These are phyloP conservation scores for Pelagia noctiluca DNA, from an alignment of 30 jellyfish, hydroid and myxozoan genomes.

Conservation along the genomic window DNA sequence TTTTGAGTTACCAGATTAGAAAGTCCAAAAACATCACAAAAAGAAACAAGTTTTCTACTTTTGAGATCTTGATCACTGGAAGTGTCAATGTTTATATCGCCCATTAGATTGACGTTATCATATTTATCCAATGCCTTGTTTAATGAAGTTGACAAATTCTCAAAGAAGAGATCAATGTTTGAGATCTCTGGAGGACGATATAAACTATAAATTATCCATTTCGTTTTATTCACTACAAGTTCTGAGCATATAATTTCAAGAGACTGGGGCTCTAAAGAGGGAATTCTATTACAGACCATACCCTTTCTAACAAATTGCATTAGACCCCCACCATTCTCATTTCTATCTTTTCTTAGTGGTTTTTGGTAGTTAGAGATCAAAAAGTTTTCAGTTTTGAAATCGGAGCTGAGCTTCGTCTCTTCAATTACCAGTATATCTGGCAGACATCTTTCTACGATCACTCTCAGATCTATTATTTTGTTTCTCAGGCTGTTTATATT, in stretches of 20 bases:
- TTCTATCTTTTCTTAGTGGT: background rate
- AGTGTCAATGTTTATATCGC: background rate
- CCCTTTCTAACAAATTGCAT: background rate
- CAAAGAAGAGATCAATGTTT: background rate
- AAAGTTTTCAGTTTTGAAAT: conserved; percentile 8
- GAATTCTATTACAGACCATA: background rate
- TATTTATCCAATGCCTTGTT: background rate
- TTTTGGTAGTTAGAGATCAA: background rate
- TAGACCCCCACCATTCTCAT: background rate
- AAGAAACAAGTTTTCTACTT: background rate
- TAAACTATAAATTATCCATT: background rate
- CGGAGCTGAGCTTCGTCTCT: conserved; percentile 15
- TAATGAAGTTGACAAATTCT: background rate
- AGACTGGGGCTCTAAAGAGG: background rate
- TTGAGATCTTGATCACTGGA: background rate
- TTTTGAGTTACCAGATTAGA: background rate
- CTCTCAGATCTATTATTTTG: conserved; percentile 19
- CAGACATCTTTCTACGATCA: conserved; percentile 25
- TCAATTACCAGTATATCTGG: conserved; percentile 20
- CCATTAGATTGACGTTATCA: background rate
- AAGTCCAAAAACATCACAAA: background rate
- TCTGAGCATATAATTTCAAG: background rate
- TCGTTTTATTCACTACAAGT: background rate
- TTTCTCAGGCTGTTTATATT: conserved; percentile 30
- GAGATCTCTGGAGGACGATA: conserved; percentile 5